A percentile compares a stretch with the other conserved stretches of the same genome.
Evolutionary conservation across 2,113 vertebrate genomes (phyloP).

Genomic region (Nothocercus julius): DNA sequence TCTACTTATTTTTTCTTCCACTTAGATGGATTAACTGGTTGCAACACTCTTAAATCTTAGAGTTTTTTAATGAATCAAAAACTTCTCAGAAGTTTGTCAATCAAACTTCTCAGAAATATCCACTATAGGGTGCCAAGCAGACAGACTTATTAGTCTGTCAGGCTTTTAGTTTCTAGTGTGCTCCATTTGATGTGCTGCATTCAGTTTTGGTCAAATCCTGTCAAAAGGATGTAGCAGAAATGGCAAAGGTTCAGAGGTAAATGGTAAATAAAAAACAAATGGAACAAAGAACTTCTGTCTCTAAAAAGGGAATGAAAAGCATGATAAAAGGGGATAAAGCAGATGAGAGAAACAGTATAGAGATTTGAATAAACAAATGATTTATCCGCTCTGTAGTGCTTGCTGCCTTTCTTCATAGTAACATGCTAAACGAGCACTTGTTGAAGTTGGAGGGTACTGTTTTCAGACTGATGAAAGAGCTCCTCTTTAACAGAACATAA

Average conservation of each 20-base stretch:
- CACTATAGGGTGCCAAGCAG: not conserved
- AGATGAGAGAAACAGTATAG: not conserved
- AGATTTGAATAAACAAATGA: not conserved
- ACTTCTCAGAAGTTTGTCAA: not conserved
- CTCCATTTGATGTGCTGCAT: not conserved
- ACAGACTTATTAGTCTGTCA: not conserved
- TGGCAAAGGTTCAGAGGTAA: not conserved
- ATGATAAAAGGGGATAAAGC: not conserved
- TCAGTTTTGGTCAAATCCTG: not conserved
- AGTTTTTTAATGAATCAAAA: not conserved
- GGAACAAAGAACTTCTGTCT: not conserved
- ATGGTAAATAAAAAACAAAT: not conserved
- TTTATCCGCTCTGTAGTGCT: not conserved
- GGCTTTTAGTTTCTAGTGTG: not conserved
- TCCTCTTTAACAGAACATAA: not conserved
- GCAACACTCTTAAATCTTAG: not conserved
- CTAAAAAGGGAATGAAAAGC: not conserved
- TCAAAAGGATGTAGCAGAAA: not conserved
- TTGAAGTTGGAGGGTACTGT: not conserved
- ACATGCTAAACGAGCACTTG: accelerated
- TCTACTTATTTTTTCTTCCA: not conserved
- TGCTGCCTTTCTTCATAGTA: not conserved
- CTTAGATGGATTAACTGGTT: not conserved
- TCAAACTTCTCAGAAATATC: not conserved
- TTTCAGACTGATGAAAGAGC: not conserved